phyloP scores from a whole-genome alignment of 2,888 invertebrate genomes.

The Nematopogon swammerdamellus region DNA sequence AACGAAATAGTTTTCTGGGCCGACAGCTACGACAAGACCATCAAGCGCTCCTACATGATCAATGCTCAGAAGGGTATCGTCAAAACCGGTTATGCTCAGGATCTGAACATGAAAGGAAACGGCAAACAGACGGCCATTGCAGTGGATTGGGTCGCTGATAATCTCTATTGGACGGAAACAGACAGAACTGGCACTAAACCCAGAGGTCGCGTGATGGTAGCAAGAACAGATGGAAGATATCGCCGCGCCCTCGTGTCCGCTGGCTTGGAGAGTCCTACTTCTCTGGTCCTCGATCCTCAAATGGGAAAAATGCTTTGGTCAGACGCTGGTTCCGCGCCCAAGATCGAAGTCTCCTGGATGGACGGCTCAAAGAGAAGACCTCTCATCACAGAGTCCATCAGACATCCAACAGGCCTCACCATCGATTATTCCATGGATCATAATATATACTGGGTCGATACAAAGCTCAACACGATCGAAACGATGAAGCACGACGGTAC shows the following conservation, averaged over 20 bases:
- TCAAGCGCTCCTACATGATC: constrained; percentile 89
- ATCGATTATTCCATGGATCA: constrained; percentile 90
- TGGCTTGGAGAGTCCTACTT: constrained; percentile 82
- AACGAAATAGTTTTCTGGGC: constrained; percentile 93
- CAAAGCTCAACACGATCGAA: constrained; percentile 88
- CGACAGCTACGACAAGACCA: constrained; percentile 85
- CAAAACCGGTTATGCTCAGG: constrained; percentile 81
- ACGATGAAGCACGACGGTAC: constrained; percentile 80
- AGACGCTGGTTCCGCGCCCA: constrained; percentile 86
- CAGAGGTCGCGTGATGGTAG: constrained; percentile 79
- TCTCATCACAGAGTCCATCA: constrained; percentile 75
- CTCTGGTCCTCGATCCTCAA: constrained; percentile 84
- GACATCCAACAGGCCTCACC: constrained; percentile 85
- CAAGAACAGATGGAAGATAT: constrained; percentile 87
- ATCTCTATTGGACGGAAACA: constrained; percentile 92
- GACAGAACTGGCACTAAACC: constrained; percentile 73
- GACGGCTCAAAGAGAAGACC: constrained; percentile 86
- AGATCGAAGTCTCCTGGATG: constrained; percentile 96
- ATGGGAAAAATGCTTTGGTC: constrained; percentile 90
- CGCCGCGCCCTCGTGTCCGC: constrained; percentile 73
- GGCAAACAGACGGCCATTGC: constrained; percentile 86
- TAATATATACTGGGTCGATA: constrained; percentile 93
- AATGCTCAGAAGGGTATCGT: constrained; percentile 73
- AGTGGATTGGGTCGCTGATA: constrained; percentile 91
- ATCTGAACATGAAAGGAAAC: constrained; percentile 78